A percentile compares a stretch with the other conserved stretches of the same genome.
phyloP scores from a whole-genome alignment of 2,113 vertebrate species.

The Nestor notabilis region DNA sequence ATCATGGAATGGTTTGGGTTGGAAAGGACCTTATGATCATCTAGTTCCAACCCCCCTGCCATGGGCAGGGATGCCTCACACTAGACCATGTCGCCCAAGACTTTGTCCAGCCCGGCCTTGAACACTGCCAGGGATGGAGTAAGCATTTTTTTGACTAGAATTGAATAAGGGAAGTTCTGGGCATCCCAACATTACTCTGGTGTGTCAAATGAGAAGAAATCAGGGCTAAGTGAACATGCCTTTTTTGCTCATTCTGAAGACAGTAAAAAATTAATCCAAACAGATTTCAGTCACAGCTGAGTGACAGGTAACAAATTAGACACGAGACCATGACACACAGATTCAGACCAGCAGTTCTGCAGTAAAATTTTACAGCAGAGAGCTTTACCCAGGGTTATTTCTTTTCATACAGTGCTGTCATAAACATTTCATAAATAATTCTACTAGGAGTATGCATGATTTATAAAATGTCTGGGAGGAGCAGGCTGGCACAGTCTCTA shows the following conservation, averaged over 20 bases:
- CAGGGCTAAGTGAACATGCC: background rate
- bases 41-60: background rate
- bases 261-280: background rate
- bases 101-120: background rate
- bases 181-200: background rate
- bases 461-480: conserved; percentile 45
- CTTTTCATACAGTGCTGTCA: conserved; percentile 16
- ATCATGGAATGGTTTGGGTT: background rate
- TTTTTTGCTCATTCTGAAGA: background rate
- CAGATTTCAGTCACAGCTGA: background rate
- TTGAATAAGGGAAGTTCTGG: background rate
- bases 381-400: conserved; percentile 21
- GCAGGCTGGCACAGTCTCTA: background rate
- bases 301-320: conserved; percentile 29
- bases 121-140: background rate
- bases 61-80: background rate
- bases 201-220: background rate
- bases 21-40: background rate
- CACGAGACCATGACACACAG: background rate
- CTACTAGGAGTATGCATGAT: conserved; percentile 42
- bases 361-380: conserved; percentile 20
- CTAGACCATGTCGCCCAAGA: background rate
- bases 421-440: conserved; percentile 65
- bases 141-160: background rate
- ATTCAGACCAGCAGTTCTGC: conserved; percentile 10